These are phyloP conservation scores for Galeopterus variegatus DNA, from an alignment of 2,113 vertebrate species.

Conservation along the genomic window DNA sequence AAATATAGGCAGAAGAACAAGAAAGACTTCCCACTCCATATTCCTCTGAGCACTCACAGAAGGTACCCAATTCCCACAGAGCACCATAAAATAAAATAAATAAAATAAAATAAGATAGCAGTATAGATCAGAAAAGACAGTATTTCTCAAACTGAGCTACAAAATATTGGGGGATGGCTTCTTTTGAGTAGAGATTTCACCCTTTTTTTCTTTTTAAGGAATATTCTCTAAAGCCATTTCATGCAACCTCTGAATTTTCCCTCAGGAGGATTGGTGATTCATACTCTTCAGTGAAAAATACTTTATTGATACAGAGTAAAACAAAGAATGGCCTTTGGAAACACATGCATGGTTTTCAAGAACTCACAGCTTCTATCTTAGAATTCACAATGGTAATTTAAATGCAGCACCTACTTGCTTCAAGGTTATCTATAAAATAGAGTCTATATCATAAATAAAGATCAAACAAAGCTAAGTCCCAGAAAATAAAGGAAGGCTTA, in stretches of 20 bases:
- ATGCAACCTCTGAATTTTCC: conserved; percentile 22
- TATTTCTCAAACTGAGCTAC: conserved; percentile 49
- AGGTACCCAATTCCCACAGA: conserved; percentile 10
- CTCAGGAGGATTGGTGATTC: not conserved
- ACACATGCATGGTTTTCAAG: not conserved
- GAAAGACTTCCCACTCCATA: not conserved
- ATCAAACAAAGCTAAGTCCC: conserved; percentile 51
- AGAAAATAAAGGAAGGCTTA: not conserved
- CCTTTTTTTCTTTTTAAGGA: not conserved
- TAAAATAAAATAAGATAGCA: not conserved
- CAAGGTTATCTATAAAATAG: not conserved
- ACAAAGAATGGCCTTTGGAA: not conserved
- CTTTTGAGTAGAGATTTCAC: not conserved
- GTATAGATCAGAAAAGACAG: not conserved
- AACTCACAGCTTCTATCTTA: conserved; percentile 5
- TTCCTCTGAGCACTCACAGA: not conserved
- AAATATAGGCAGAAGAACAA: not conserved
- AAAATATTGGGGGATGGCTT: not conserved
- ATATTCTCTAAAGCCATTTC: not conserved
- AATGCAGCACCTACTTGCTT: not conserved
- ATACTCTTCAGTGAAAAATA: not conserved
- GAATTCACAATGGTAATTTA: conserved; percentile 4
- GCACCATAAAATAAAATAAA: not conserved
- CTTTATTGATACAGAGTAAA: not conserved
- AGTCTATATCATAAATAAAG: not conserved